Evolutionary conservation across 2,888 invertebrate species (phyloP).

Genomic region (Aspidiotus rigidus): DNA sequence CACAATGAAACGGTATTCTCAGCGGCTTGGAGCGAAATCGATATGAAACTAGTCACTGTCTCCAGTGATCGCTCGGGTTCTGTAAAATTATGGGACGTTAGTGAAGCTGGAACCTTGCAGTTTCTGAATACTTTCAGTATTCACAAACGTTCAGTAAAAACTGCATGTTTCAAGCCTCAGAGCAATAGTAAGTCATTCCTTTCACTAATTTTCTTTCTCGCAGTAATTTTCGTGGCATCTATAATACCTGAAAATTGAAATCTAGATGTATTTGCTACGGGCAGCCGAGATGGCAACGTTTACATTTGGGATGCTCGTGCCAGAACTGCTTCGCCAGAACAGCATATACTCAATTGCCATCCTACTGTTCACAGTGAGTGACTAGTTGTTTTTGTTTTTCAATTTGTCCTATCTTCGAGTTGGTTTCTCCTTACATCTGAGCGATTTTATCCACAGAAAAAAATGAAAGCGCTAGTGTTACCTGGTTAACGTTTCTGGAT

Average conservation of each 20-base stretch:
- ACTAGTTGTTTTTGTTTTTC: not conserved
- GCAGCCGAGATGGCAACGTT: constrained; percentile 77
- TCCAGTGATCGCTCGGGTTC: constrained; percentile 66
- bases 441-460: not conserved
- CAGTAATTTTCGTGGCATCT: not conserved
- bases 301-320: constrained; percentile 70
- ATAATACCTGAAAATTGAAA: constrained; percentile 23
- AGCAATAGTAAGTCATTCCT: constrained; percentile 48
- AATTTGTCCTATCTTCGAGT: not conserved
- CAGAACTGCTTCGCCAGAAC: constrained; percentile 1
- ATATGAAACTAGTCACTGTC: constrained; percentile 70
- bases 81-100: constrained; percentile 67
- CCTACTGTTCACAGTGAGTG: constrained; percentile 7
- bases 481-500: constrained; percentile 74
- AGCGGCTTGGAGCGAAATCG: constrained; percentile 70
- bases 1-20: constrained; percentile 53
- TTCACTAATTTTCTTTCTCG: constrained; percentile 40
- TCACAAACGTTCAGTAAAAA: constrained; percentile 74
- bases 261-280: constrained; percentile 71
- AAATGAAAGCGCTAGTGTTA: constrained; percentile 52
- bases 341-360: constrained; percentile 20
- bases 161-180: constrained; percentile 61
- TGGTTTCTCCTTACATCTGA: no score
- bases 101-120: constrained; percentile 30
- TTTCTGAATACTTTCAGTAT: constrained; percentile 52